Conservation (phyloP, 2,797 vertebrate genomes). For the Manis javanica region DNA sequence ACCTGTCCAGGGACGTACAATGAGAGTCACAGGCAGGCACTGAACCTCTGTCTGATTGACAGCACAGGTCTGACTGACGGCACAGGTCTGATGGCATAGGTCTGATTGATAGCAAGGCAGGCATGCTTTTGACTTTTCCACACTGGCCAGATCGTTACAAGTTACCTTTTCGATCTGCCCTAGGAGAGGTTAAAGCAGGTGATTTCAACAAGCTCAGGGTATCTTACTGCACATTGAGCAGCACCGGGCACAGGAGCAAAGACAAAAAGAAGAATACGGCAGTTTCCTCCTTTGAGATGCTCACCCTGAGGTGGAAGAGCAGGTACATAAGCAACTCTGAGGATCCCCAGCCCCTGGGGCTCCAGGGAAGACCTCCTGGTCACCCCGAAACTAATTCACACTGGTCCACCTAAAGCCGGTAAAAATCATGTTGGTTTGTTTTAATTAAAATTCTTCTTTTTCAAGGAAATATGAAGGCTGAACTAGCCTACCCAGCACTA, state of each 20-base stretch:
- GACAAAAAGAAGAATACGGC: not conserved
- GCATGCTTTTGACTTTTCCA: not conserved
- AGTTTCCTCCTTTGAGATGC: not conserved
- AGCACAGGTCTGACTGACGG: not conserved
- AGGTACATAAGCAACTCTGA: not conserved
- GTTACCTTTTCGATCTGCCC: not conserved
- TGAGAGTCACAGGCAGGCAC: accelerated
- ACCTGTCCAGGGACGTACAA: not conserved
- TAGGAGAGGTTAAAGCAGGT: not conserved
- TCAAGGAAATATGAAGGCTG: not conserved
- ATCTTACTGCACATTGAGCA: too few relatives aligned
- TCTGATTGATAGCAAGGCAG: not conserved
- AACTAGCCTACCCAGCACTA: not conserved
- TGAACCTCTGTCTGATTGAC: not conserved
- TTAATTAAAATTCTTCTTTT: not conserved
- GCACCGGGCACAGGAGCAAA: not conserved
- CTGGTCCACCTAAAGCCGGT: not conserved
- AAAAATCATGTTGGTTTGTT: not conserved
- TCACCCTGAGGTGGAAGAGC: not conserved
- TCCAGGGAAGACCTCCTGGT: not conserved
- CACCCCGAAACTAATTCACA: not conserved
- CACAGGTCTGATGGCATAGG: not conserved
- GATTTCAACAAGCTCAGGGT: not conserved
- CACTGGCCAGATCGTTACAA: not conserved
- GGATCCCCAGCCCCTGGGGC: accelerated